Evolutionary conservation across 2,113 vertebrate genomes (phyloP).

Genomic region (Megaleporinus macrocephalus): DNA sequence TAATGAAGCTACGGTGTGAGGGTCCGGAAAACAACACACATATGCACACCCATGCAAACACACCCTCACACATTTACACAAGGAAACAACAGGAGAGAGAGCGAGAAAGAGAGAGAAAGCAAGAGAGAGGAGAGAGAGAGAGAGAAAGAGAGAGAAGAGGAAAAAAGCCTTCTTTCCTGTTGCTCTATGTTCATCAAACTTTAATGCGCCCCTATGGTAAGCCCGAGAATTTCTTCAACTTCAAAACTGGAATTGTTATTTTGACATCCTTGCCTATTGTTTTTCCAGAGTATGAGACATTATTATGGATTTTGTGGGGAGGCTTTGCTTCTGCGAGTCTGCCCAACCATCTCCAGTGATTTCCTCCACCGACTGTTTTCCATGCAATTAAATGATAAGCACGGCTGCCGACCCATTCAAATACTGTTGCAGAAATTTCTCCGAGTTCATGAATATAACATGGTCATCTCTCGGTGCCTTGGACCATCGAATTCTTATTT

Average conservation of each 20-base stretch:
- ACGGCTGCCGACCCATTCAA: constrained; percentile 55
- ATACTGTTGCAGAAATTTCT: constrained; percentile 54
- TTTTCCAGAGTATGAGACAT: constrained; percentile 43
- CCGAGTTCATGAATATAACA: constrained; percentile 57
- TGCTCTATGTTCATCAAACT: constrained; percentile 43
- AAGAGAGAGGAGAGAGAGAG: constrained; percentile 4
- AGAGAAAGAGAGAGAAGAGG: neutral
- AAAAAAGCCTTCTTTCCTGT: neutral
- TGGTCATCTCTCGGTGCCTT: constrained; percentile 47
- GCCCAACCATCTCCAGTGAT: constrained; percentile 60
- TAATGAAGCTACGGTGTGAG: constrained; percentile 56
- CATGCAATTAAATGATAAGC: constrained; percentile 79
- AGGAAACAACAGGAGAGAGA: neutral
- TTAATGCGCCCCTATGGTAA: constrained; percentile 39
- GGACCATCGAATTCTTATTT: constrained; percentile 30
- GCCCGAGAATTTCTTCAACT: constrained; percentile 42
- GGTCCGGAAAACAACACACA: constrained; percentile 35
- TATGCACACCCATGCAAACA: constrained; percentile 4
- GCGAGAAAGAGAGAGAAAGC: constrained; percentile 2
- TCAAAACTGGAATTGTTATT: constrained; percentile 43
- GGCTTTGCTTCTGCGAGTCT: constrained; percentile 44
- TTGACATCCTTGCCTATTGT: constrained; percentile 50
- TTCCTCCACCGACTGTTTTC: constrained; percentile 65
- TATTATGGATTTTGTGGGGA: constrained; percentile 49
- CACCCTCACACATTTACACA: neutral